Percentiles rank a stretch among this genome's conserved stretches.
Evolutionary conservation across 2,888 invertebrate genomes (phyloP).

Genomic region (Hesperia comma): DNA sequence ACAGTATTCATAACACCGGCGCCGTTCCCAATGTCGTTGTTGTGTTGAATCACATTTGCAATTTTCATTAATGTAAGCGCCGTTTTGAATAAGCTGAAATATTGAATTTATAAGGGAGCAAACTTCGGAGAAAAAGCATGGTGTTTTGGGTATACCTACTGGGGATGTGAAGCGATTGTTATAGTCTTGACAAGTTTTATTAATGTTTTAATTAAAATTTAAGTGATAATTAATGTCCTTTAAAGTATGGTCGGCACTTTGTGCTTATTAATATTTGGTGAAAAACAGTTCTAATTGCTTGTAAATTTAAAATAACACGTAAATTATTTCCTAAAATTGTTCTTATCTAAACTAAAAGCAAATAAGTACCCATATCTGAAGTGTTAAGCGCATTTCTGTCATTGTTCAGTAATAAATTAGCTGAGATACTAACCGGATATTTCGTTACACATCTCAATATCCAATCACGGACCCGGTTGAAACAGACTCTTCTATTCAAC

Average conservation of each 20-base stretch:
- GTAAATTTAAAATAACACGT: too few species aligned
- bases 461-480: too few species aligned
- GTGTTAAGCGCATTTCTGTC: too few species aligned
- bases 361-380: too few species aligned
- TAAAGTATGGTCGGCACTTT: neutral
- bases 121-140: constrained; percentile 3
- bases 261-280: too few species aligned
- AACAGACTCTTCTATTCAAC: too few species aligned
- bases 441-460: too few species aligned
- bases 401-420: too few species aligned
- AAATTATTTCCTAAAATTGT: too few species aligned
- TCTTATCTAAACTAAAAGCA: too few species aligned
- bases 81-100: constrained; percentile 20
- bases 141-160: too few species aligned
- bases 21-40: constrained; percentile 22
- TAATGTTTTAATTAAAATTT: constrained; percentile 9
- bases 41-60: constrained; percentile 30
- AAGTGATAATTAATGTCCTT: neutral
- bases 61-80: constrained; percentile 26
- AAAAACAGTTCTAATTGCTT: neutral
- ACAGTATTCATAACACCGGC: constrained; percentile 59
- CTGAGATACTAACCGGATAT: too few species aligned
- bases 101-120: constrained; percentile 20
- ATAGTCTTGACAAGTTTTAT: neutral
- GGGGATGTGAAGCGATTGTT: constrained; percentile 1